Evolutionary conservation across 2,888 invertebrate genomes (phyloP).

Genomic region (Coleophora deauratella): DNA sequence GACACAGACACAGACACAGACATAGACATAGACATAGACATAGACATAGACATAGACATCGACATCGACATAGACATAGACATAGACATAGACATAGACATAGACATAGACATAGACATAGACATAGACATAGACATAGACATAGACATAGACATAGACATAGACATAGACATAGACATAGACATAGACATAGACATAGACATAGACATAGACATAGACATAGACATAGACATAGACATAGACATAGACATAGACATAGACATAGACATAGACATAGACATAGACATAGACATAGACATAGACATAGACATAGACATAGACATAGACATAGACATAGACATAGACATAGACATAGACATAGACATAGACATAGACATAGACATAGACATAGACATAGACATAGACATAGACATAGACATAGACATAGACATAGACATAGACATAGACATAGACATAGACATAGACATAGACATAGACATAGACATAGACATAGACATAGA

Average conservation of each 20-base stretch:
- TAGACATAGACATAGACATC: background rate
- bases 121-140: background rate
- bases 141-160: background rate
- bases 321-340: background rate
- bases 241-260: background rate
- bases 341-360: slow-evolving; percentile 1
- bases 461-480: slow-evolving; percentile 1
- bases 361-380: background rate
- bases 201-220: background rate
- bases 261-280: background rate
- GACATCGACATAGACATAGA: background rate
- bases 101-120: slow-evolving; percentile 1
- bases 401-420: slow-evolving; percentile 1
- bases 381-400: background rate
- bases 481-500: background rate
- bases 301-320: background rate
- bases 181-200: background rate
- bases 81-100: background rate
- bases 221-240: slow-evolving; percentile 1
- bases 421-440: background rate
- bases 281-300: slow-evolving; percentile 1
- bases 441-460: background rate
- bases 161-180: slow-evolving; percentile 1
- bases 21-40: background rate
- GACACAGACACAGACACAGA: background rate